Conservation (phyloP, 2,888 invertebrate species). For the Rosalia funebris region DNA sequence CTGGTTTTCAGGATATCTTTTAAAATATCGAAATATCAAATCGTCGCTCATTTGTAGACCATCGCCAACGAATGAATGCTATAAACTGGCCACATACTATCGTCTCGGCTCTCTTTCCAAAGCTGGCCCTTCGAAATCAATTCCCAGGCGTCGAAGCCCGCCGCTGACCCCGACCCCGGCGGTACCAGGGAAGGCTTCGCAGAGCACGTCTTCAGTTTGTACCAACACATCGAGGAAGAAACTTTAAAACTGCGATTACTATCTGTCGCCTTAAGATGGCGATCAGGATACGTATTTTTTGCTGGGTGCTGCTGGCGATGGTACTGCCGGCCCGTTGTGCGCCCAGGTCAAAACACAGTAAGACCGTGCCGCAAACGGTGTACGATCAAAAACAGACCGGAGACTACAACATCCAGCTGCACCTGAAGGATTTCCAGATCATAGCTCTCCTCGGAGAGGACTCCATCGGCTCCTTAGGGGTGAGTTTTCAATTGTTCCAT, state of each 20-base stretch:
- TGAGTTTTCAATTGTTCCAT: slow-evolving; percentile 56
- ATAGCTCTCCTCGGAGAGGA: slow-evolving; percentile 74
- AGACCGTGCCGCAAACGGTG: slow-evolving; percentile 47
- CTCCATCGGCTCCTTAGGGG: slow-evolving; percentile 71
- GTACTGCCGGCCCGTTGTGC: slow-evolving; percentile 31
- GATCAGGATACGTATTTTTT: slow-evolving; percentile 16
- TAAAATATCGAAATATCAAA: too few relatives aligned
- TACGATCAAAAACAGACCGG: slow-evolving; percentile 83
- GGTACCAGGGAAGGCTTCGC: slow-evolving; percentile 26
- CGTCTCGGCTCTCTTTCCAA: too few relatives aligned
- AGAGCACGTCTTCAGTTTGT: slow-evolving; percentile 35
- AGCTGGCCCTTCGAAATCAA: too few relatives aligned
- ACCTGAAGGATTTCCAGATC: slow-evolving; percentile 81
- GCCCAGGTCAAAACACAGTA: slow-evolving; percentile 40
- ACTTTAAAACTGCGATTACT: slow-evolving; percentile 10
- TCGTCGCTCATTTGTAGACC: too few relatives aligned
- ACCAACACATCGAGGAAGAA: slow-evolving; percentile 33
- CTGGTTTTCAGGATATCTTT: too few relatives aligned
- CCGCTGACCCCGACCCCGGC: slow-evolving; percentile 29
- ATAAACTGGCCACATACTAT: too few relatives aligned
- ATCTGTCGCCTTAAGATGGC: slow-evolving; percentile 28
- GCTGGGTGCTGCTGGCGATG: slow-evolving; percentile 18
- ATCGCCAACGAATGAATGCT: too few relatives aligned
- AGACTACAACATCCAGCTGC: slow-evolving; percentile 81
- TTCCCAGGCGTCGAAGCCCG: too few relatives aligned